phyloP scores from a whole-genome alignment of 2,797 vertebrate species.

The Phalanger gymnotis region DNA sequence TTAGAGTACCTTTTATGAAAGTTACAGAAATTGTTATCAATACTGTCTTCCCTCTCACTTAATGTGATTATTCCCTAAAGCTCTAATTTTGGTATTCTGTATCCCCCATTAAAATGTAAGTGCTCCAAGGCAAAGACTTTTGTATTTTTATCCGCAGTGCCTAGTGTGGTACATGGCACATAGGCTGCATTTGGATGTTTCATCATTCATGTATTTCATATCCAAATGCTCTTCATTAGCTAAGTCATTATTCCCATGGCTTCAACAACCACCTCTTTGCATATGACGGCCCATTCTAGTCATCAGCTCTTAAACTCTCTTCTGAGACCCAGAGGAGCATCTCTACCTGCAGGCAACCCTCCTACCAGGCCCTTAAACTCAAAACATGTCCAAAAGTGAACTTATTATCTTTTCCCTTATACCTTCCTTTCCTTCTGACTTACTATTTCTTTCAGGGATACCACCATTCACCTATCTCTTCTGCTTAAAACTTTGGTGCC shows the following conservation, averaged over 20 bases:
- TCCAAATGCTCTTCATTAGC: not conserved
- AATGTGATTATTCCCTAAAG: not conserved
- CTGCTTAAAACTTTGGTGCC: not conserved
- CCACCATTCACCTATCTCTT: not conserved
- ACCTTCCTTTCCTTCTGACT: not conserved
- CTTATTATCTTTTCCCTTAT: not conserved
- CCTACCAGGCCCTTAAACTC: not conserved
- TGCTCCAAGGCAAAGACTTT: not conserved
- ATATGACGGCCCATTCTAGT: not conserved
- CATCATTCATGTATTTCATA: not conserved
- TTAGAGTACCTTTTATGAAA: not conserved
- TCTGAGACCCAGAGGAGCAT: not conserved
- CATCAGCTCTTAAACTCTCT: not conserved
- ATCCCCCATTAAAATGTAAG: not conserved
- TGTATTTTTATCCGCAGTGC: not conserved
- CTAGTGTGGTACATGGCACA: not conserved
- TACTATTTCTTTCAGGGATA: not conserved
- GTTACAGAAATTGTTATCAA: conserved; percentile 24
- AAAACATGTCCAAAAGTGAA: not conserved
- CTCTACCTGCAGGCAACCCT: not conserved
- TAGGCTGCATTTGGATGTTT: not conserved
- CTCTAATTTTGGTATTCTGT: not conserved
- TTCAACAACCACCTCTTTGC: not conserved
- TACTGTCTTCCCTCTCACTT: not conserved
- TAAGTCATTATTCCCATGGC: not conserved